phyloP scores from a whole-genome alignment of 2,113 vertebrate genomes.

The Ginglymostoma cirratum region DNA sequence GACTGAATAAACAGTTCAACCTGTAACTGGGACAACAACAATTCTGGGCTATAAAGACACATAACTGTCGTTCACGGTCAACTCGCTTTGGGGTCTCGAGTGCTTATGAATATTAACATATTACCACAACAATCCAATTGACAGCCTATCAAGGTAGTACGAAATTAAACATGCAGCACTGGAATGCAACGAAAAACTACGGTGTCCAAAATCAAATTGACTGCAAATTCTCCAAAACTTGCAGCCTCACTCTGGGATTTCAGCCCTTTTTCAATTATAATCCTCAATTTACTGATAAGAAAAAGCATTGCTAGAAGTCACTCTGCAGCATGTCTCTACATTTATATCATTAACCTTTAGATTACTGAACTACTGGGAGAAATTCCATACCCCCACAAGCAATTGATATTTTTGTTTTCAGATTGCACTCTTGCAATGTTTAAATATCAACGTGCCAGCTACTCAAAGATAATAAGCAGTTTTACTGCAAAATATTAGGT shows the following conservation, averaged over 20 bases:
- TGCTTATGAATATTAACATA: neutral
- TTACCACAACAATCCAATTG: neutral
- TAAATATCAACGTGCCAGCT: neutral
- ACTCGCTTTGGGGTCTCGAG: neutral
- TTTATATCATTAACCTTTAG: neutral
- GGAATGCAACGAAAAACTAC: conserved; percentile 49
- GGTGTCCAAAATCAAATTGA: conserved; percentile 40
- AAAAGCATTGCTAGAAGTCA: neutral
- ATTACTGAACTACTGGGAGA: neutral
- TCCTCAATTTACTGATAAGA: conserved; percentile 7
- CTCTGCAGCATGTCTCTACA: neutral
- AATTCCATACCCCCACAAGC: neutral
- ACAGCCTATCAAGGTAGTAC: conserved; percentile 42
- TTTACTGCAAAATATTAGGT: neutral
- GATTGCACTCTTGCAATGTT: neutral
- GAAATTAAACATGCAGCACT: conserved; percentile 42
- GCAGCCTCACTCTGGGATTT: neutral
- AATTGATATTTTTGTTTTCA: neutral
- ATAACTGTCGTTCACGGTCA: neutral
- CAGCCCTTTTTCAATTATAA: conserved; percentile 6
- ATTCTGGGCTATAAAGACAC: neutral
- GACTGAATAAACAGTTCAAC: neutral
- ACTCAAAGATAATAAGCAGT: neutral
- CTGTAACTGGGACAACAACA: neutral
- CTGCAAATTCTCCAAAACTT: neutral